phyloP scores from a whole-genome alignment of 2,797 vertebrate species.

The Myripristis murdjan region DNA sequence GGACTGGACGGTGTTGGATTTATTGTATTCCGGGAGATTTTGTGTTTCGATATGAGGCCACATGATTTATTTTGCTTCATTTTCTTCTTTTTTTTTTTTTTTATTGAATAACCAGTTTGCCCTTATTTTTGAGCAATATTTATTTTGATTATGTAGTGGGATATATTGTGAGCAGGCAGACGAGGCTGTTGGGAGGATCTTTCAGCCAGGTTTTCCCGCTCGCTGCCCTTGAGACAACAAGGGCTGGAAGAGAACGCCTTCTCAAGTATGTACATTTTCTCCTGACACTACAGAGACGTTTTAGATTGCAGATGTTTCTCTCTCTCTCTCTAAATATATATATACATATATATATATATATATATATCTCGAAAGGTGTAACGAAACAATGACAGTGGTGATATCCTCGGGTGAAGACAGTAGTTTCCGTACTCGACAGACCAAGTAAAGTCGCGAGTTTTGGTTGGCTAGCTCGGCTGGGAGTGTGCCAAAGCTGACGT shows the following conservation, averaged over 20 bases:
- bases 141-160: conserved; percentile 71
- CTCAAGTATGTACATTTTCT: conserved; percentile 47
- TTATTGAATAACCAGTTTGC: conserved; percentile 72
- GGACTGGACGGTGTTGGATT: conserved; percentile 68
- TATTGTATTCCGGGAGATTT: conserved; percentile 51
- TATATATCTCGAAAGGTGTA: too few species aligned
- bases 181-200: conserved; percentile 39
- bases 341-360: too few species aligned
- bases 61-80: conserved; percentile 72
- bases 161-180: conserved; percentile 57
- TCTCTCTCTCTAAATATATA: too few species aligned
- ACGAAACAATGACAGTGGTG: too few species aligned
- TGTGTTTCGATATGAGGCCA: conserved; percentile 75
- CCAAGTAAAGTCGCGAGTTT: background rate
- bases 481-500: conserved; percentile 70
- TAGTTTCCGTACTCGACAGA: conserved; percentile 44
- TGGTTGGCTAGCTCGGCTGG: conserved; percentile 52
- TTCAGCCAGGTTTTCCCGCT: background rate
- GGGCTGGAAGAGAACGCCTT: conserved; percentile 67
- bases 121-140: conserved; percentile 73
- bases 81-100: conserved; percentile 18
- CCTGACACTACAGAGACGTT: conserved; percentile 65
- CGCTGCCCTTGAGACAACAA: conserved; percentile 30
- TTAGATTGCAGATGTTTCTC: conserved; percentile 9
- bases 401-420: conserved; percentile 31